Percentiles rank a stretch among this genome's conserved stretches.
phyloP scores from a whole-genome alignment of 2,888 invertebrate species.

The Drosophila birchii region DNA sequence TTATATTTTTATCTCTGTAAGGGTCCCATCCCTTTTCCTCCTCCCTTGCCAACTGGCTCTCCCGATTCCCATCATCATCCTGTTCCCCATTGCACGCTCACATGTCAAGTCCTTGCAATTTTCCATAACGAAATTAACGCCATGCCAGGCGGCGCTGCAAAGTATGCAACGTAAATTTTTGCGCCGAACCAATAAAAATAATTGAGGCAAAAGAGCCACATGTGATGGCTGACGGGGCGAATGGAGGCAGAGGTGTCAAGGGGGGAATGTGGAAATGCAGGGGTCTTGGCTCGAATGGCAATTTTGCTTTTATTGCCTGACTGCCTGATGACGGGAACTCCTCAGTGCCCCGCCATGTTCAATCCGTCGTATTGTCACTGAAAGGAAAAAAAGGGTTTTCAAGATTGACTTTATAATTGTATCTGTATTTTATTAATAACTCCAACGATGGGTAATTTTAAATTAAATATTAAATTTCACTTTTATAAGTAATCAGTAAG shows the following conservation, averaged over 20 bases:
- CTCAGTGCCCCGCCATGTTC: constrained; percentile 29
- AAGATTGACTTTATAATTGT: background rate
- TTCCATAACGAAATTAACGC: constrained; percentile 77
- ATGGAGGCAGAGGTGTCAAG: background rate
- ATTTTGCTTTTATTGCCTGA: constrained; percentile 70
- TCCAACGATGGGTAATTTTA: background rate
- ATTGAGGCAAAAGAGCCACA: constrained; percentile 67
- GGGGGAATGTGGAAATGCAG: background rate
- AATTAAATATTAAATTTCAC: background rate
- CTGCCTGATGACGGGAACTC: constrained; percentile 40
- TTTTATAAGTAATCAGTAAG: background rate
- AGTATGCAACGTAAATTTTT: constrained; percentile 76
- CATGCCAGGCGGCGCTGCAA: constrained; percentile 64
- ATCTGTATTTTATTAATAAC: background rate
- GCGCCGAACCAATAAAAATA: constrained; percentile 74
- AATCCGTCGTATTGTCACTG: constrained; percentile 23
- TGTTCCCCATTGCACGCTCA: constrained; percentile 29
- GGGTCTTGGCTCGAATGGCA: constrained; percentile 62
- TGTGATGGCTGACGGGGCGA: background rate
- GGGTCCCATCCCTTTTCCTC: background rate
- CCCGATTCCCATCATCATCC: background rate
- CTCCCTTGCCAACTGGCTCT: constrained; percentile 3
- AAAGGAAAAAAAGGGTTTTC: background rate
- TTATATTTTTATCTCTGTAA: constrained; percentile 5
- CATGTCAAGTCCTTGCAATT: constrained; percentile 68